These are phyloP conservation scores for Achlya flavicornis DNA, from an alignment of 2,888 invertebrate genomes.

Conservation along the genomic window DNA sequence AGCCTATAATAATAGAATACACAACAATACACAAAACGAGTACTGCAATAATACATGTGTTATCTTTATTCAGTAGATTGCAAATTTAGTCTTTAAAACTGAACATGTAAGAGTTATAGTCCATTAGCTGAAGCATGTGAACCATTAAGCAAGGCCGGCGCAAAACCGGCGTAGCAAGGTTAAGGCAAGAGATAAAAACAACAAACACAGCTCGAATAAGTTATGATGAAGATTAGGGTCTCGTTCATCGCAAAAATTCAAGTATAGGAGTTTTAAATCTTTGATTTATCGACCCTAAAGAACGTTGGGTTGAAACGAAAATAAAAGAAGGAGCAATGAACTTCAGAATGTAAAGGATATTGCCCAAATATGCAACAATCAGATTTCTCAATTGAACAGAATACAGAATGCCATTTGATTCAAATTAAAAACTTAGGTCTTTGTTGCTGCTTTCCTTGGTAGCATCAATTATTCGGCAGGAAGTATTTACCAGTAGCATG, in stretches of 20 bases:
- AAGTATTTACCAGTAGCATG: neutral
- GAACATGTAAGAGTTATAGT: conserved; percentile 30
- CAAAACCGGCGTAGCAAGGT: conserved; percentile 62
- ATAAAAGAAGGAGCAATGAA: neutral
- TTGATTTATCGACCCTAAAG: conserved; percentile 5
- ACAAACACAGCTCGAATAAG: conserved; percentile 46
- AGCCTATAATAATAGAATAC: conserved; percentile 1
- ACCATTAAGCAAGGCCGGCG: conserved; percentile 58
- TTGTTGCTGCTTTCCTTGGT: neutral
- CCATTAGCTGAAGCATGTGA: conserved; percentile 43
- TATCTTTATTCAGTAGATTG: conserved; percentile 8
- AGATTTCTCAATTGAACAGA: too few species aligned
- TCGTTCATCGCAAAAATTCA: conserved; percentile 9
- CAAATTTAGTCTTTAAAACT: conserved; percentile 31
- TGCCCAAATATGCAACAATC: neutral
- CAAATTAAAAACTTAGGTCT: neutral
- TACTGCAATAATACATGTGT: conserved; percentile 2
- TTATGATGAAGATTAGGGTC: conserved; percentile 36
- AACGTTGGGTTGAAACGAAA: neutral
- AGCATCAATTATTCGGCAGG: neutral
- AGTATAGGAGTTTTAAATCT: conserved; percentile 7
- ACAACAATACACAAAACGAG: conserved; percentile 11
- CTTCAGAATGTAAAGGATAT: neutral
- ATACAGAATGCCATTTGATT: too few species aligned
- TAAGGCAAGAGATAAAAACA: conserved; percentile 67